Conservation (phyloP, 2,888 invertebrate species). For the Acanthosepion lycidas region DNA sequence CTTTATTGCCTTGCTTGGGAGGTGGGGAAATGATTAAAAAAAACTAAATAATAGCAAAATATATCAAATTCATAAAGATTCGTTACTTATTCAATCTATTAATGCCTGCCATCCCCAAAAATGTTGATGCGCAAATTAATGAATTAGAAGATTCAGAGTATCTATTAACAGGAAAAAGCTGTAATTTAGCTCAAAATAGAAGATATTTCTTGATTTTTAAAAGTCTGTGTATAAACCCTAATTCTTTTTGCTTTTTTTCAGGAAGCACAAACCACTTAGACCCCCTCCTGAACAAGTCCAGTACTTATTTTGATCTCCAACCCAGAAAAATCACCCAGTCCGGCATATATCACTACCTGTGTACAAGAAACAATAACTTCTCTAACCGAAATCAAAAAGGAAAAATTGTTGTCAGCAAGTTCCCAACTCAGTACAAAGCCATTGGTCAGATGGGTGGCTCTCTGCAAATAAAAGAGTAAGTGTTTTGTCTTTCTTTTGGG, state of each 20-base stretch:
- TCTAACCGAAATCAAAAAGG: constrained; percentile 75
- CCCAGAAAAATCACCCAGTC: constrained; percentile 63
- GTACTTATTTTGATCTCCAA: constrained; percentile 74
- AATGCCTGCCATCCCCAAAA: no score
- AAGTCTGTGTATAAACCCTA: no score
- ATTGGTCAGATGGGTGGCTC: constrained; percentile 71
- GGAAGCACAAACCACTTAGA: constrained; percentile 69
- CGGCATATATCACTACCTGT: constrained; percentile 72
- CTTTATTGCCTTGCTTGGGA: no score
- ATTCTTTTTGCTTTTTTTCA: constrained; percentile 51
- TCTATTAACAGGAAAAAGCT: no score
- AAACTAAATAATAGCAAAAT: no score
- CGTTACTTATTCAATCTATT: no score
- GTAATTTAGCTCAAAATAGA: no score
- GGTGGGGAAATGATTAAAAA: no score
- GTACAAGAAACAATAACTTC: constrained; percentile 74
- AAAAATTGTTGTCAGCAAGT: constrained; percentile 60
- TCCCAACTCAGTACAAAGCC: constrained; percentile 54
- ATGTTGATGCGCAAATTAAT: no score
- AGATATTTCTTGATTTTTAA: no score
- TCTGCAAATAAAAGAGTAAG: constrained; percentile 50
- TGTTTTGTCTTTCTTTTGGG: neutral
- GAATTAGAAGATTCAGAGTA: no score
- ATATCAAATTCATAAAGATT: no score
- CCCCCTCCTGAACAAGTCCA: constrained; percentile 72